Percentiles rank a stretch among this genome's conserved stretches.
These are phyloP conservation scores for Drosophila paulistorum DNA, from an alignment of 1,140 invertebrate genomes.

Conservation along the genomic window DNA sequence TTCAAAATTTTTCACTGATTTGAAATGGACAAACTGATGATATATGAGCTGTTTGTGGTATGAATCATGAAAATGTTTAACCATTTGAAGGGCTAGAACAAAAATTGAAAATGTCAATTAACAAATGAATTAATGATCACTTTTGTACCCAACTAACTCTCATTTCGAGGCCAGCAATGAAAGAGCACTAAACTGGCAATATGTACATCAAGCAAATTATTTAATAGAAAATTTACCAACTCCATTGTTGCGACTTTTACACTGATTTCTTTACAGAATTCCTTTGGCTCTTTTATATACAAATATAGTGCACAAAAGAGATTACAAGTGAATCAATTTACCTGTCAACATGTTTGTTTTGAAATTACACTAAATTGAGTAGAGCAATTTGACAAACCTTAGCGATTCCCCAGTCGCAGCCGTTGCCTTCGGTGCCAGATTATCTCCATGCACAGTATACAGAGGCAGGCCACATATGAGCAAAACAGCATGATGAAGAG, in stretches of 20 bases:
- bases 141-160: slow-evolving; percentile 34
- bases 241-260: slow-evolving; percentile 52
- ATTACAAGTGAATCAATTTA: slow-evolving; percentile 33
- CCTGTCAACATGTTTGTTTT: slow-evolving; percentile 62
- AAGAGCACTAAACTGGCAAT: slow-evolving; percentile 63
- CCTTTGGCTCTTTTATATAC: slow-evolving; percentile 41
- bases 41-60: slow-evolving; percentile 43
- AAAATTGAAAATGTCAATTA: not conserved
- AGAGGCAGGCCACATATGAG: slow-evolving; percentile 50
- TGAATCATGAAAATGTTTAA: slow-evolving; percentile 34
- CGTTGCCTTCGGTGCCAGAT: slow-evolving; percentile 49
- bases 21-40: slow-evolving; percentile 60
- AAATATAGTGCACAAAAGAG: slow-evolving; percentile 20
- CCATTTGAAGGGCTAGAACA: slow-evolving; percentile 43
- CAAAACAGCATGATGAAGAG: slow-evolving; percentile 55
- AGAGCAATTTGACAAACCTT: slow-evolving; percentile 14
- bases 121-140: not conserved
- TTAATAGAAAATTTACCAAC: slow-evolving; percentile 69
- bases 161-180: slow-evolving; percentile 68
- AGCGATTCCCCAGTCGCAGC: not conserved
- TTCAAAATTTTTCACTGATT: slow-evolving; percentile 25
- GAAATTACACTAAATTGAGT: slow-evolving; percentile 58
- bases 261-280: not conserved
- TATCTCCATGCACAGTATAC: slow-evolving; percentile 58
- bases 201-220: slow-evolving; percentile 60